These are phyloP conservation scores for Thelaira solivaga DNA, from an alignment of 2,888 invertebrate genomes.

Conservation along the genomic window DNA sequence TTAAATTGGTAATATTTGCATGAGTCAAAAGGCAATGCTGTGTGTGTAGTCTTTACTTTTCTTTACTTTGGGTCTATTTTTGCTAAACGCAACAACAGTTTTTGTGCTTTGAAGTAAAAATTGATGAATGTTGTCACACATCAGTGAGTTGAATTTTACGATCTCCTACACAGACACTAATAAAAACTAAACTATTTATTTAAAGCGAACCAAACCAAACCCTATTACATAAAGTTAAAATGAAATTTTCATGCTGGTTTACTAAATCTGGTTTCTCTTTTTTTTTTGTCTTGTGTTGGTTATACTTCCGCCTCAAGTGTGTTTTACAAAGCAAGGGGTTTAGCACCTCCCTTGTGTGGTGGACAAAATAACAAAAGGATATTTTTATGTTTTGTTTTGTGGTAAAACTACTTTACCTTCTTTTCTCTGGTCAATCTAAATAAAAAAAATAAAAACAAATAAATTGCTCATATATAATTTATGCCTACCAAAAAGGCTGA, in stretches of 20 bases:
- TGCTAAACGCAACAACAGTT: conserved; percentile 22
- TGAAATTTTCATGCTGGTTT: conserved; percentile 33
- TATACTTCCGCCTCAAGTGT: neutral
- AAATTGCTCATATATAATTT: conserved; percentile 41
- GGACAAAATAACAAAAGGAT: neutral
- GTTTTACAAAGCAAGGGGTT: conserved; percentile 39
- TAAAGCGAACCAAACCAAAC: conserved; percentile 24
- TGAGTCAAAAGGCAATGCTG: conserved; percentile 51
- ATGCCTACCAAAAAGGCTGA: no score
- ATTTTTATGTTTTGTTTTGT: no score
- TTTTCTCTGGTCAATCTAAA: neutral
- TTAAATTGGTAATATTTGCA: conserved; percentile 62
- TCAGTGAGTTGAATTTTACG: conserved; percentile 25
- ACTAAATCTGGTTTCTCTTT: neutral
- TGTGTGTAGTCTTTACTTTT: no score
- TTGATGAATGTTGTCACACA: conserved; percentile 45
- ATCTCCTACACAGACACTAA: neutral
- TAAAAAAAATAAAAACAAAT: conserved; percentile 6
- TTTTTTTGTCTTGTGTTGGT: no score
- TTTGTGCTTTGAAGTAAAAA: conserved; percentile 11
- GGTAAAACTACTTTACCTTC: conserved; percentile 1
- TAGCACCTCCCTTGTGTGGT: conserved; percentile 31
- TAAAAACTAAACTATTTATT: neutral
- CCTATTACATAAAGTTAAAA: conserved; percentile 18
- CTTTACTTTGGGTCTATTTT: conserved; percentile 7